Evolutionary conservation across 2,888 invertebrate species (phyloP).

Genomic region (Opisthograptis luteolata): DNA sequence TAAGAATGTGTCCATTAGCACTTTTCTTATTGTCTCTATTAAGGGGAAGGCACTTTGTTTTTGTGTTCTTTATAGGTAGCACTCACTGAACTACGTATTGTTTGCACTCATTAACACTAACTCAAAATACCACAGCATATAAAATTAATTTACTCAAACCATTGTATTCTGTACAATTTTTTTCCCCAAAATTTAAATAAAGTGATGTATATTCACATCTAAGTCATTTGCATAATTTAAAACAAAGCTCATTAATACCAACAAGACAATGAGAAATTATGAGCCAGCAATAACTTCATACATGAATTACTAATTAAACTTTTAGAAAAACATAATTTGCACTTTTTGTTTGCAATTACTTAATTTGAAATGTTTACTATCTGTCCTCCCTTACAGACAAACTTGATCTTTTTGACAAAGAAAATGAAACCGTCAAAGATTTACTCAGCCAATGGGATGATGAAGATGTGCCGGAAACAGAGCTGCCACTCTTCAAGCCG

Average conservation of each 20-base stretch:
- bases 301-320: neutral
- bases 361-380: too few relatives aligned
- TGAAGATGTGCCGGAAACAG: constrained; percentile 70
- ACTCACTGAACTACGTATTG: too few relatives aligned
- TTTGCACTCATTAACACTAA: neutral
- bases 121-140: too few relatives aligned
- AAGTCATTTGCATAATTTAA: constrained; percentile 12
- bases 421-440: constrained; percentile 72
- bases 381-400: constrained; percentile 66
- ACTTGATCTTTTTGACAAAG: constrained; percentile 69
- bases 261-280: constrained; percentile 11
- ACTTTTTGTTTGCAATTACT: neutral
- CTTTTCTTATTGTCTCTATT: too few relatives aligned
- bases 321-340: neutral
- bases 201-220: neutral
- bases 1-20: too few relatives aligned
- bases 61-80: too few relatives aligned
- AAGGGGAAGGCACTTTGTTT: too few relatives aligned
- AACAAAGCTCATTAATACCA: constrained; percentile 12
- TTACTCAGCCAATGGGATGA: constrained; percentile 79
- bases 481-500: constrained; percentile 47
- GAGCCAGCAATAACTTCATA: neutral
- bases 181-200: constrained; percentile 1
- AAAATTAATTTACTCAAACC: constrained; percentile 5
- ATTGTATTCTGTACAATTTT: constrained; percentile 7